Conservation (phyloP, 2,888 invertebrate species). For the Phyllotreta striolata region DNA sequence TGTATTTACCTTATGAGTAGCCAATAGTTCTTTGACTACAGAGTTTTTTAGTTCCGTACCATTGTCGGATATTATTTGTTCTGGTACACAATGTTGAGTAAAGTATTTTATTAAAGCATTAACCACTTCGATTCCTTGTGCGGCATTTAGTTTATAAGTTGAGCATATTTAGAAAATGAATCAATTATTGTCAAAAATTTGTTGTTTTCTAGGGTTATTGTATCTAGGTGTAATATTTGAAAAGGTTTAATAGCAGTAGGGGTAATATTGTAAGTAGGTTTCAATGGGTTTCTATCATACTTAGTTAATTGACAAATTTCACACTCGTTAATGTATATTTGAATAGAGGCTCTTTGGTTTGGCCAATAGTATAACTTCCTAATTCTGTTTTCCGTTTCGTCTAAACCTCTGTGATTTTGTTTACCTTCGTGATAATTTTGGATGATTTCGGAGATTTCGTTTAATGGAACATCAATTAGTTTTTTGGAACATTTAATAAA, state of each 20-base stretch:
- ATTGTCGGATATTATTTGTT: no score
- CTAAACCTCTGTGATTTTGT: conserved; percentile 36
- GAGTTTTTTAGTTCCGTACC: conserved; percentile 24
- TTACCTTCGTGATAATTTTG: conserved; percentile 38
- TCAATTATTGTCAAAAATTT: no score
- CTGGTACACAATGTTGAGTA: no score
- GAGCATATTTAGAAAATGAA: no score
- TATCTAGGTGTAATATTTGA: no score
- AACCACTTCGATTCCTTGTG: no score
- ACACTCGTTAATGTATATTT: conserved; percentile 38
- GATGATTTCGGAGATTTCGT: conserved; percentile 31
- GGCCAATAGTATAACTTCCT: conserved; percentile 40
- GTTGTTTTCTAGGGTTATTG: no score
- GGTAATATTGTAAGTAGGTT: conserved; percentile 30
- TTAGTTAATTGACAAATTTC: conserved; percentile 38
- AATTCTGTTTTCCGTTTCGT: conserved; percentile 27
- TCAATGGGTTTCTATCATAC: conserved; percentile 40
- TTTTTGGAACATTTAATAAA: background rate
- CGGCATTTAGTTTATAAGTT: no score
- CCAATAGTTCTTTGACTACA: conserved; percentile 6
- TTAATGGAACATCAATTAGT: conserved; percentile 25
- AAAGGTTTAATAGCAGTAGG: no score
- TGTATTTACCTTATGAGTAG: conserved; percentile 9
- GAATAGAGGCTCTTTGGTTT: conserved; percentile 33
- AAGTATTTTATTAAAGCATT: no score